Evolutionary conservation across 2,113 vertebrate genomes (phyloP), one percentile per base, ranked within the genome.

Genomic region (Eubucco bourcierii): DNA sequence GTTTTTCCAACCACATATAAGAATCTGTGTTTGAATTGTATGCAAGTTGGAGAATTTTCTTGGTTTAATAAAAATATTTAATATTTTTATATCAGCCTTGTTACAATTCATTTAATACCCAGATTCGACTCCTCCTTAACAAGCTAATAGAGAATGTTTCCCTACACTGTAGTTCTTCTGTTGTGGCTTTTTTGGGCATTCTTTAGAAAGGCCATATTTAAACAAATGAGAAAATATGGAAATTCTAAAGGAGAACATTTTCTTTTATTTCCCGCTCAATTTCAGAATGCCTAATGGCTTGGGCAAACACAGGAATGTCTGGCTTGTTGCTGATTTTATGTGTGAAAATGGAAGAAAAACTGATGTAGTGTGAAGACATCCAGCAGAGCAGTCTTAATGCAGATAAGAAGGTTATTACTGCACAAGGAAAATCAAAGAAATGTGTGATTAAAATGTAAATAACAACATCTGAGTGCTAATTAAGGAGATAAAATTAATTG

Each of bases 291-390:
- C 13, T 83, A 53, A 70, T 34, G 33, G 34, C 46, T 77, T 91
- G 47, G 46, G 33, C 66, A 90, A 87, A 65, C 29, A 77, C 58
- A 46, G 33, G 29, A 73, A 50, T 52, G 6, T 86, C 56, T 93
- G 58, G 7, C 50, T 87, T 88, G 11, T 9, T 87, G 58, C 41
- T 80, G 76, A 87, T 85, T 93, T 93, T 83, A 87, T 65, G 15
- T 75, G 71, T 64, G 53, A 82, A 92, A 72, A 84, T 33, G 65
- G 74, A 94, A 93, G 79, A 84, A 91, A 95, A 96, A 11, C 44
- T 88, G 39, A 84, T 70, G 34, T 33, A 63, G 66, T 72, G 41
- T 63, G 75, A 65, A 79, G 34, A 76, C 34, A 78, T 66, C 19
- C 75, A 88, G 27, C 63, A 87, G 53, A 88, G n/a, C 23, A 71